phyloP scores from a whole-genome alignment of 2,888 invertebrate genomes.

The Oxystoma pomonae region DNA sequence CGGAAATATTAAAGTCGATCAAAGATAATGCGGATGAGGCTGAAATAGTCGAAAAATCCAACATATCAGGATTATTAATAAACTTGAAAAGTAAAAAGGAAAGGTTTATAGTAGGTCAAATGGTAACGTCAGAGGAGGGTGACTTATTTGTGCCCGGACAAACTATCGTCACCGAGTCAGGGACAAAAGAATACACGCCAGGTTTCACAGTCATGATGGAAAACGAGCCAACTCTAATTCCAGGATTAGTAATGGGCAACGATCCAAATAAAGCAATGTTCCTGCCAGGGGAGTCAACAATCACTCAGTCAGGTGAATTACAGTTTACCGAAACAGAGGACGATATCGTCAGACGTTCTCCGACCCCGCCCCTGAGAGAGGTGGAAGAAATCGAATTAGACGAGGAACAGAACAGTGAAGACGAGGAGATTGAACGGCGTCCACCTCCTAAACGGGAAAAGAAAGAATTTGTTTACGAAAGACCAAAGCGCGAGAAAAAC shows the following conservation, averaged over 20 bases:
- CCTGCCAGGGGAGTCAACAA: conserved; percentile 45
- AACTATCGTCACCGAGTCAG: conserved; percentile 67
- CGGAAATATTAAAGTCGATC: conserved; percentile 54
- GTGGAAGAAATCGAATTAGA: conserved; percentile 36
- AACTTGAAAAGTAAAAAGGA: conserved; percentile 56
- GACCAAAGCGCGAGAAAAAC: conserved; percentile 40
- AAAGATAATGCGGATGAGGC: conserved; percentile 59
- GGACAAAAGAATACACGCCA: conserved; percentile 69
- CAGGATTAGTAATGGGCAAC: conserved; percentile 70
- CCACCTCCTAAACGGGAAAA: conserved; percentile 33
- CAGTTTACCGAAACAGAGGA: conserved; percentile 45
- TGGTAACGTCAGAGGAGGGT: conserved; percentile 59
- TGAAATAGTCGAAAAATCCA: conserved; percentile 55
- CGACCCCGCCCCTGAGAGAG: conserved; percentile 31
- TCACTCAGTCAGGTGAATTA: conserved; percentile 44
- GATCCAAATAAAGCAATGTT: conserved; percentile 50
- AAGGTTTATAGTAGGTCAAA: conserved; percentile 70
- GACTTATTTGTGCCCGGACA: conserved; percentile 61
- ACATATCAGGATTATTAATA: conserved; percentile 57
- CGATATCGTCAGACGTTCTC: conserved; percentile 45
- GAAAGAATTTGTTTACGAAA: conserved; percentile 42
- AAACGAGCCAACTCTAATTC: conserved; percentile 74
- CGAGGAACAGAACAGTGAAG: conserved; percentile 38
- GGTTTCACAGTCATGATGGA: conserved; percentile 76
- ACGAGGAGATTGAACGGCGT: conserved; percentile 31